These are phyloP conservation scores for Vulpes lagopus DNA, from an alignment of 2,113 vertebrate genomes.

Conservation along the genomic window DNA sequence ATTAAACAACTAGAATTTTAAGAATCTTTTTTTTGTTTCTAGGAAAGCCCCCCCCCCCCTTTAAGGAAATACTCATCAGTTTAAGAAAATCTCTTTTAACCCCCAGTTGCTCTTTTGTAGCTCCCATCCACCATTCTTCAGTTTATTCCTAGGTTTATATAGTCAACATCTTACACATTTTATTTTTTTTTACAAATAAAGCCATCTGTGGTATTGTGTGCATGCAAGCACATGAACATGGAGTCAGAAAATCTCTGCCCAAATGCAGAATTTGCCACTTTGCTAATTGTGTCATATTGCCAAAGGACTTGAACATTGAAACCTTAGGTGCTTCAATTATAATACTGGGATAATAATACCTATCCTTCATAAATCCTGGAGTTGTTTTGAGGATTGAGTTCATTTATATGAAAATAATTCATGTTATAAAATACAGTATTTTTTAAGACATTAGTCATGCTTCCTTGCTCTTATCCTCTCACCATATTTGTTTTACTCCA, in stretches of 20 bases:
- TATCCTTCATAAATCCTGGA: neutral
- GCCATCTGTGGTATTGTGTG: neutral
- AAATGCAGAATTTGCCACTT: neutral
- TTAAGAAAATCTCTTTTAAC: neutral
- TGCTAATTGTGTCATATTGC: neutral
- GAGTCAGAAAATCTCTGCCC: neutral
- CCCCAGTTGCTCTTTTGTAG: neutral
- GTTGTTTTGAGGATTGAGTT: neutral
- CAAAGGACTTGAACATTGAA: neutral
- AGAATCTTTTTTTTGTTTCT: neutral
- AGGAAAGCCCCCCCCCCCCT: neutral
- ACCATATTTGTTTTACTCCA: neutral
- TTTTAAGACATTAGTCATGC: neutral
- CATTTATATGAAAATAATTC: neutral
- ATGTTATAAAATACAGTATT: neutral
- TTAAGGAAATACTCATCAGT: neutral
- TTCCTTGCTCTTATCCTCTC: neutral
- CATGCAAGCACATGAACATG: neutral
- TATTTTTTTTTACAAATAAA: neutral
- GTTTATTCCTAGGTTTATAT: neutral
- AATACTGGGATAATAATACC: neutral
- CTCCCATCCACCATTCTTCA: neutral
- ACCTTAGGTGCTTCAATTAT: neutral
- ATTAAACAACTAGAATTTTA: neutral
- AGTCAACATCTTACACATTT: neutral